Percentiles rank a stretch among this genome's conserved stretches.
phyloP scores from a whole-genome alignment of 1,140 invertebrate species.

The Drosophila chauvacae region DNA sequence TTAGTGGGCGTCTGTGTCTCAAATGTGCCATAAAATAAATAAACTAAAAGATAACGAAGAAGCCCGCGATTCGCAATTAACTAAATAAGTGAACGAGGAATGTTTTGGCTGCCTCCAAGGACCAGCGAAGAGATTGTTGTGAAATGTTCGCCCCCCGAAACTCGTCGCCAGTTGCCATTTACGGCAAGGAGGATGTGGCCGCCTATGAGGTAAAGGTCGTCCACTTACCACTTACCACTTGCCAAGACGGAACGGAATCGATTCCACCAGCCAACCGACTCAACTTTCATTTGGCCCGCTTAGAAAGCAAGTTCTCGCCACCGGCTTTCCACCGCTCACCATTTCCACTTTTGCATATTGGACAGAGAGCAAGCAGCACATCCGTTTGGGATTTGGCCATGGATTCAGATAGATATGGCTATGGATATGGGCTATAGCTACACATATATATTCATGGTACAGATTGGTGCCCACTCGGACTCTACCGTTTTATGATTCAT shows the following conservation, averaged over 20 bases:
- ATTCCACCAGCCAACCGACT: constrained; percentile 10
- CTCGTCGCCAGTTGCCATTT: constrained; percentile 80
- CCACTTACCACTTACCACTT: background rate
- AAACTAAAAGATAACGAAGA: constrained; percentile 33
- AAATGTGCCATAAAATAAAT: constrained; percentile 67
- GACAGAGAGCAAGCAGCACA: constrained; percentile 39
- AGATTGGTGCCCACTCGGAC: constrained; percentile 37
- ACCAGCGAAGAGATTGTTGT: constrained; percentile 38
- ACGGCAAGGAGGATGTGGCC: constrained; percentile 83
- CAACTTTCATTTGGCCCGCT: constrained; percentile 48
- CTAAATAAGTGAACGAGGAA: constrained; percentile 52
- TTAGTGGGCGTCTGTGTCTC: constrained; percentile 60
- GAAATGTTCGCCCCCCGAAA: constrained; percentile 84
- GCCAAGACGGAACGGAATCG: constrained; percentile 11
- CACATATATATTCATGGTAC: background rate
- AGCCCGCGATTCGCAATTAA: constrained; percentile 32
- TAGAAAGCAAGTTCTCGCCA: constrained; percentile 51
- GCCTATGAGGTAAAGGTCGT: constrained; percentile 83
- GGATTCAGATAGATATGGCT: background rate
- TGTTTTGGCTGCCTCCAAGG: constrained; percentile 48
- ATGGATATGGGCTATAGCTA: background rate
- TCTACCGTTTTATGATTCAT: constrained; percentile 62
- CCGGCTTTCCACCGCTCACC: constrained; percentile 24
- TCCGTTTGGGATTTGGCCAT: constrained; percentile 32
- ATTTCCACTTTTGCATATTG: constrained; percentile 39